A percentile compares a stretch with the other conserved stretches of the same genome.
Conservation (phyloP, 2,113 vertebrate genomes). For the Podarcis cretensis region DNA sequence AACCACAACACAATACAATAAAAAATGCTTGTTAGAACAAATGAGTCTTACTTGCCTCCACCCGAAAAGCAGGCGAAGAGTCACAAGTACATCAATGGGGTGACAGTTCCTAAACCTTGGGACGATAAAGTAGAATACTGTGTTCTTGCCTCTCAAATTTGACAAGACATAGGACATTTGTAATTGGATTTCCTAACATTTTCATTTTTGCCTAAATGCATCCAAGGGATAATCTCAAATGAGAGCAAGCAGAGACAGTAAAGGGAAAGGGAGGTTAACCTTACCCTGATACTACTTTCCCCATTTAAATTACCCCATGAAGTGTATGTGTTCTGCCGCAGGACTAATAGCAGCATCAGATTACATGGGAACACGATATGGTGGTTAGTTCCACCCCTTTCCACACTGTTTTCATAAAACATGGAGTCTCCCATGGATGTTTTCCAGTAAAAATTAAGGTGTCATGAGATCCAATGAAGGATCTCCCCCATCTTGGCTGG, state of each 20-base stretch:
- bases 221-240: neutral
- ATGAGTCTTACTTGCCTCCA: neutral
- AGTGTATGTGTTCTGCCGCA: neutral
- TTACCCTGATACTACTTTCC: neutral
- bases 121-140: neutral
- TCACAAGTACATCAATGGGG: neutral
- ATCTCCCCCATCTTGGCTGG: neutral
- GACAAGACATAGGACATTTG: neutral
- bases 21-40: neutral
- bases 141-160: neutral
- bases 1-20: neutral
- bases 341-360: neutral
- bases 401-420: neutral
- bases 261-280: neutral
- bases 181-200: neutral
- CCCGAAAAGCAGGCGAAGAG: neutral
- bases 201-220: neutral
- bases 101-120: neutral
- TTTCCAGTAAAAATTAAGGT: neutral
- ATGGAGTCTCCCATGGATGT: neutral
- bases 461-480: neutral
- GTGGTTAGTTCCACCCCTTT: neutral
- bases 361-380: neutral
- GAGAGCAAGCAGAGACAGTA: no score
- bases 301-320: neutral